Evolutionary conservation across 2,113 vertebrate species (phyloP).

Genomic region (Eidolon helvum): DNA sequence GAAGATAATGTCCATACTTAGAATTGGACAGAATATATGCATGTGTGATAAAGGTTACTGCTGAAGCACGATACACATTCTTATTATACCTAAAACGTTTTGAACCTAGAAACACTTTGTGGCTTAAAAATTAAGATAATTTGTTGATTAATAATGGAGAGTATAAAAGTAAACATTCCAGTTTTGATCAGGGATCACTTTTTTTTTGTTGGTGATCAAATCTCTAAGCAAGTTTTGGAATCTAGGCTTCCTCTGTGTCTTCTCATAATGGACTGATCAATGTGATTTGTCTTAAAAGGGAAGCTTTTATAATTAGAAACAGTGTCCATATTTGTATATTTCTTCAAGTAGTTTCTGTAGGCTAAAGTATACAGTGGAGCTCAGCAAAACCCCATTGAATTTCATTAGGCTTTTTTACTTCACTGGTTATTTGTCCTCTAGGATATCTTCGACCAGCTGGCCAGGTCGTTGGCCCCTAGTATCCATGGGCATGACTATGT

Average conservation of each 20-base stretch:
- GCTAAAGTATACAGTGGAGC: neutral
- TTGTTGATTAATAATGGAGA: neutral
- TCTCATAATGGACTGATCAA: neutral
- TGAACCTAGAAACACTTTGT: neutral
- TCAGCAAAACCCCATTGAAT: neutral
- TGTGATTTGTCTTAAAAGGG: neutral
- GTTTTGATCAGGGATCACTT: neutral
- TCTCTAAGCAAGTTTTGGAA: neutral
- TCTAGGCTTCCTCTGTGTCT: neutral
- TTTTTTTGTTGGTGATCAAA: slow-evolving; percentile 4
- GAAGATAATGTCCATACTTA: neutral
- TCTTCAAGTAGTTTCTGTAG: neutral
- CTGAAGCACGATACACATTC: neutral
- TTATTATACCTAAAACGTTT: slow-evolving; percentile 18
- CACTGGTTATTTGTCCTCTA: slow-evolving; percentile 61
- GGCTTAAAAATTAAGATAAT: neutral
- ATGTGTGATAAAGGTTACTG: neutral
- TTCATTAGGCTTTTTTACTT: neutral
- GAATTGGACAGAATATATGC: neutral
- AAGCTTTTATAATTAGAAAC: neutral
- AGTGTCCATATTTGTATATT: neutral
- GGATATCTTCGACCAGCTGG: slow-evolving; percentile 94
- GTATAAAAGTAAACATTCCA: neutral
- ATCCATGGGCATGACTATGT: slow-evolving; percentile 98
- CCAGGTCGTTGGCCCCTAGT: slow-evolving; percentile 93